Evolutionary conservation across 2,113 vertebrate genomes (phyloP).

Genomic region (Hemiprocne comata): DNA sequence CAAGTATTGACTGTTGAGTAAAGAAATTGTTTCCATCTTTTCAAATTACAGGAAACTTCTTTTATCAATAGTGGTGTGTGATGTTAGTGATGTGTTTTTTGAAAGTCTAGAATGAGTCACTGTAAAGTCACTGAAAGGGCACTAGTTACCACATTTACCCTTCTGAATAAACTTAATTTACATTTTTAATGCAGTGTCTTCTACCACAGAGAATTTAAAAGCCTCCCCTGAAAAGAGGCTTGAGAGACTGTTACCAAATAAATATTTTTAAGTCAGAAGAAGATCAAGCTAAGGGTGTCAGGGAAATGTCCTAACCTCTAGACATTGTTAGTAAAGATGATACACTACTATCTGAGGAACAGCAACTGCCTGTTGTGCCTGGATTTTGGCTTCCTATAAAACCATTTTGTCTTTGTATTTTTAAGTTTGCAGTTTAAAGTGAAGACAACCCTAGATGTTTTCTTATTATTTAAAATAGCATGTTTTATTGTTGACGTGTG

Average conservation of each 20-base stretch:
- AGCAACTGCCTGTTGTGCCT: neutral
- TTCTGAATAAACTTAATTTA: constrained; percentile 74
- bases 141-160: constrained; percentile 76
- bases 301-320: neutral
- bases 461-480: neutral
- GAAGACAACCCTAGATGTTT: neutral
- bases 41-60: constrained; percentile 81
- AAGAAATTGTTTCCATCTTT: constrained; percentile 72
- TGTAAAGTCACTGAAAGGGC: constrained; percentile 78
- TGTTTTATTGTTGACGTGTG: neutral
- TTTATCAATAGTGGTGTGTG: constrained; percentile 67
- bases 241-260: neutral
- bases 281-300: neutral
- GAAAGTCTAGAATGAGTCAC: constrained; percentile 82
- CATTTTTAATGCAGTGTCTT: constrained; percentile 56
- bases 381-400: constrained; percentile 12
- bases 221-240: neutral
- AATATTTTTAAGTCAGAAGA: constrained; percentile 33
- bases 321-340: constrained; percentile 24
- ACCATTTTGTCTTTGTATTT: neutral
- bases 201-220: constrained; percentile 47
- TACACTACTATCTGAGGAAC: neutral
- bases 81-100: constrained; percentile 76
- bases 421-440: constrained; percentile 4
- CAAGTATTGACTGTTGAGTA: constrained; percentile 58